Base-by-base conservation (phyloP, 2,888 invertebrate species). In the Oasisia sp. region DNA sequence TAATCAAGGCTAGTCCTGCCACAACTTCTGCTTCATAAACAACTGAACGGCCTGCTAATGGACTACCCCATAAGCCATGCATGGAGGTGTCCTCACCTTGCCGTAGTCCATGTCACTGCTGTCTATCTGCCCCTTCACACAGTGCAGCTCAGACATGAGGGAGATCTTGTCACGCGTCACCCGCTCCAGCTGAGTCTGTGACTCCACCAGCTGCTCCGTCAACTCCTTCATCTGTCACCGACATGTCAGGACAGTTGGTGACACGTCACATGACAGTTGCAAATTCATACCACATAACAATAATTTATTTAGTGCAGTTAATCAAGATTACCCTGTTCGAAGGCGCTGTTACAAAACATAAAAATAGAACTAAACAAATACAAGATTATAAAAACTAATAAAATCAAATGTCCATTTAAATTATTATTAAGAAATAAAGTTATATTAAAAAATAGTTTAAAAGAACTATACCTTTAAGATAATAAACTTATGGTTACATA, bases 91-190 rank as follows among this genome's bases (percentile, higher is more conserved):
- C 19, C 91, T 12, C n/a, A 94, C 94, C 94, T 94, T 94, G 89
- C 95, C 95, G 90, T 95, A 95, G 92, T 96, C 96, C 92, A 94
- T 95, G 93, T 96, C 96, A 93, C 94, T 95, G 91, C 94, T 93
- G 91, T 94, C 93, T 32, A 96, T 93, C 92, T 95, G 95, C 50
- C 94, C 93, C 92, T 95, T 95, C 14, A 94, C 93, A 45, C 94
- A 94, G 89, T 95, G 95, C 32, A 96, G 92, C 92, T 96, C 95
- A 89, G 95, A 94, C 45, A 94, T 93, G 56, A 95, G 90, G 5
- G 94, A 94, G 9, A 95, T 94, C 93, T 96, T 96, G 56, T 96
- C 96, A 91, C 95, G 93, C 3, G 94, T 93, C 19, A 94, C 94
- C 92, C 94, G 94, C 92, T 96, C 96, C 93, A 95, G 94, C 93